These are phyloP conservation scores for Masnerella sp. DNA, from an alignment of 2,888 invertebrate genomes.

Conservation along the genomic window DNA sequence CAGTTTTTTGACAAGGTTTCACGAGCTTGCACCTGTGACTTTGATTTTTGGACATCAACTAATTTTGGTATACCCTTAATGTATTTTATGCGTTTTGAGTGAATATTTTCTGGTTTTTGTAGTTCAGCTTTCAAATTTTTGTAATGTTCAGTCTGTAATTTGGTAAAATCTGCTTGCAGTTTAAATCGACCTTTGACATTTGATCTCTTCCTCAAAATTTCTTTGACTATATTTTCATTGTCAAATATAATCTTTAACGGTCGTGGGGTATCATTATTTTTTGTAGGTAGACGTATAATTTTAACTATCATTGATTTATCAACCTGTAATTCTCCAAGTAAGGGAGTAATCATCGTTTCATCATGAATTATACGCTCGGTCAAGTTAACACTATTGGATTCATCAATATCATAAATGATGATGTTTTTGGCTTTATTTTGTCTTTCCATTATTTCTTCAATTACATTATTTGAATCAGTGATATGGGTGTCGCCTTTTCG, in stretches of 20 bases:
- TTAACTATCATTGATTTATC: not conserved
- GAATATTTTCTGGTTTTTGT: slow-evolving; percentile 9
- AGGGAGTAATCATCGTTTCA: not conserved
- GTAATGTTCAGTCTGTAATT: not conserved
- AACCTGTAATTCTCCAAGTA: not conserved
- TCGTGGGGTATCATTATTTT: not conserved
- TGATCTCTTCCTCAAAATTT: not conserved
- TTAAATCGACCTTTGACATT: not conserved
- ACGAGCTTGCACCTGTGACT: not conserved
- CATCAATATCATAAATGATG: slow-evolving; percentile 3
- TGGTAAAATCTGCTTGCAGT: slow-evolving; percentile 7
- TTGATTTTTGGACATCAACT: not conserved
- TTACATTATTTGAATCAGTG: not conserved
- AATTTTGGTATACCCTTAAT: slow-evolving; percentile 3
- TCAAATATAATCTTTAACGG: slow-evolving; percentile 5
- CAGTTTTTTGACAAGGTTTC: slow-evolving; percentile 1
- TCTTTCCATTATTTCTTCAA: not conserved
- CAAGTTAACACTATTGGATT: not conserved
- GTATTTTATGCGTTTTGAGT: slow-evolving; percentile 4
- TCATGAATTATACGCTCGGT: slow-evolving; percentile 1
- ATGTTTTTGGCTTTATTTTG: slow-evolving; percentile 3
- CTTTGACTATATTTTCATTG: not conserved
- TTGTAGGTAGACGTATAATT: not conserved
- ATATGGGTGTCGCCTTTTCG: too few relatives aligned
- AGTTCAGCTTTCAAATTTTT: not conserved